phyloP scores from a whole-genome alignment of 2,113 vertebrate species.

The Lamprotornis superbus region DNA sequence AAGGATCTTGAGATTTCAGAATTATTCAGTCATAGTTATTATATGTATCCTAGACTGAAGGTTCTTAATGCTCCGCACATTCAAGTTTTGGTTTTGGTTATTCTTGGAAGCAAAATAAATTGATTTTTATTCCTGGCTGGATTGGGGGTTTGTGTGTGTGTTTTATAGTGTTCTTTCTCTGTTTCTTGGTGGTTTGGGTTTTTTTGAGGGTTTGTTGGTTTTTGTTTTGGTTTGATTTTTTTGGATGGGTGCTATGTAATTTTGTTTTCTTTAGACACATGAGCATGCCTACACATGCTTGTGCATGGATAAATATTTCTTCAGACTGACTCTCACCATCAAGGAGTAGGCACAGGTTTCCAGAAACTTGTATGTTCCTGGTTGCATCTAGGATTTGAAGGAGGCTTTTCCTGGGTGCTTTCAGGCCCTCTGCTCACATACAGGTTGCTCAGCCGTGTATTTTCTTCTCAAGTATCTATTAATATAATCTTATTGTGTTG shows the following conservation, averaged over 20 bases:
- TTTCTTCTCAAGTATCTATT: not conserved
- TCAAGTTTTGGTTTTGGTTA: not conserved
- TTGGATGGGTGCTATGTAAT: not conserved
- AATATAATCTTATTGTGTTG: not conserved
- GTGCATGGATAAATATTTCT: not conserved
- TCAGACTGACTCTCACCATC: not conserved
- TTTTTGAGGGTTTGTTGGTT: not conserved
- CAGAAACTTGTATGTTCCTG: not conserved
- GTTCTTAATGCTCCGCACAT: not conserved
- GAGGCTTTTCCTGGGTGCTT: not conserved
- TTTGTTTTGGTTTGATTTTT: not conserved
- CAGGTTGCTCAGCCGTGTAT: not conserved
- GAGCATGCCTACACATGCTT: not conserved
- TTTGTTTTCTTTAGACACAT: not conserved
- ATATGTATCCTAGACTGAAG: not conserved
- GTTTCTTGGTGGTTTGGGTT: not conserved
- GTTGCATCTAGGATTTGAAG: not conserved
- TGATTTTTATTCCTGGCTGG: not conserved
- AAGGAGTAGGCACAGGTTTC: not conserved
- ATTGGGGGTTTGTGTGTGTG: not conserved
- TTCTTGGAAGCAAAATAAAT: not conserved
- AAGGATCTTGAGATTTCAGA: not conserved
- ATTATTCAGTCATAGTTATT: not conserved
- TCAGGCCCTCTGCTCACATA: not conserved
- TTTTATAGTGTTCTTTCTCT: not conserved